Evolutionary conservation across 2,888 invertebrate species (phyloP).

Genomic region (Nemotelus nigrinus): DNA sequence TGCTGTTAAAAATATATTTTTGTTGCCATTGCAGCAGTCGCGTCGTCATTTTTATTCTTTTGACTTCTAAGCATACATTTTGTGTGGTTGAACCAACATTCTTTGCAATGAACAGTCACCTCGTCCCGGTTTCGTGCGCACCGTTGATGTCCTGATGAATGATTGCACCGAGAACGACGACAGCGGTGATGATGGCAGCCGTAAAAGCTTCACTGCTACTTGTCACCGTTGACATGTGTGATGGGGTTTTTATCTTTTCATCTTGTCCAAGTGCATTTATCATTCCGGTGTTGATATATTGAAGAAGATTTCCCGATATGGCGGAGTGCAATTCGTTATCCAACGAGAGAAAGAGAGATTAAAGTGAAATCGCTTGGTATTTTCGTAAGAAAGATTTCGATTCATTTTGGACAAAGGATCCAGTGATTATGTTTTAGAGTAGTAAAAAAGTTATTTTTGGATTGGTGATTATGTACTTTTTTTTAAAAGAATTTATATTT

Average conservation of each 20-base stretch:
- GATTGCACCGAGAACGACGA: neutral
- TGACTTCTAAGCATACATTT: neutral
- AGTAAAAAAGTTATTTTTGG: too few relatives aligned
- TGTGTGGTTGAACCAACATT: conserved; percentile 10
- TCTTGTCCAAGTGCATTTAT: conserved; percentile 44
- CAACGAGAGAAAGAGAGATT: too few relatives aligned
- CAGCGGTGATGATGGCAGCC: neutral
- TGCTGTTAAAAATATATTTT: conserved; percentile 3
- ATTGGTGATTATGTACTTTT: too few relatives aligned
- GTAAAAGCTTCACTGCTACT: neutral
- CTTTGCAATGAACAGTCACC: neutral
- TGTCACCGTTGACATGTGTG: conserved; percentile 20
- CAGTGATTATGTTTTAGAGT: too few relatives aligned
- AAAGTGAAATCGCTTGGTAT: too few relatives aligned
- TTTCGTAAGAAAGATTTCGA: too few relatives aligned
- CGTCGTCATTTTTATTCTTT: neutral
- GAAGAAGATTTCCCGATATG: conserved; percentile 33
- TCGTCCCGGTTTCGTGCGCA: neutral
- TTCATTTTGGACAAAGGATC: too few relatives aligned
- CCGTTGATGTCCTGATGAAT: neutral
- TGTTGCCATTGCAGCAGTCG: neutral
- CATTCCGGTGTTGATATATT: conserved; percentile 41
- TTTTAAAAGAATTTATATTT: too few relatives aligned
- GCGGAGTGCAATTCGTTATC: too few relatives aligned
- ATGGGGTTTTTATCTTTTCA: conserved; percentile 41